Evolutionary conservation across 2,113 vertebrate species (phyloP), one percentile per base, ranked within the genome.

Genomic region (Uria aalge): DNA sequence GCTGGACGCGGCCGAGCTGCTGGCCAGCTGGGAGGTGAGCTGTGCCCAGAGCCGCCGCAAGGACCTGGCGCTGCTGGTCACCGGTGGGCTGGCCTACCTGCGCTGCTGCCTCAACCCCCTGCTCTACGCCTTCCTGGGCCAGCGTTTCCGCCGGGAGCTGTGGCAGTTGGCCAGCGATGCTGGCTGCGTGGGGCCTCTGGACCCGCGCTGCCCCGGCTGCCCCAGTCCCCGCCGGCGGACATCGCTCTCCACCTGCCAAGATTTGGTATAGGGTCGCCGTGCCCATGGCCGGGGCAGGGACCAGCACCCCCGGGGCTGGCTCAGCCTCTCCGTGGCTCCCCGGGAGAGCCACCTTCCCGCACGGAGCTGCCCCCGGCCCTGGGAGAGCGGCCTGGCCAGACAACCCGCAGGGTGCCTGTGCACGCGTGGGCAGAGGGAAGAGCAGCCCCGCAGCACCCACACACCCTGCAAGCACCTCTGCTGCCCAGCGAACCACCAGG

Each of bases 51-150:
- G 98, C 95, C 97, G 93, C 27, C 92, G 60, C 84, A 97, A 98
- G 87, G 98, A 98, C 27, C 67, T 99, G 91, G 93, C 98, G 0
- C 98, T 99, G 96, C 98, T 99, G 88, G 63, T 99, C 63, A 99
- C 99, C 0, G 97, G 98, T 14, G 98, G 98, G 30, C 86, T 99
- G 96, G 99, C 99, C 0, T 99, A 98, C 67, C 96, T 98, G 73
- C 99, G 99, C 95, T 99, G 99, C 86, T 99, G 99, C 96, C 98
- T 99, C 88, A 99, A 99, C 92, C 99, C 99, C 0, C 64, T 99
- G 83, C 98, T 99, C 52, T 99, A 99, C 4, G 99, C 98, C 30
- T 98, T 99, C 86, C 95, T 99, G 36, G 99, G 99, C 2, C 98
- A 99, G 41, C 98, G 99, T 26, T 99, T 99, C 98, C 98, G 99